These are phyloP conservation scores for Drosophila maculinotata DNA, from an alignment of 2,888 invertebrate species.

Conservation along the genomic window DNA sequence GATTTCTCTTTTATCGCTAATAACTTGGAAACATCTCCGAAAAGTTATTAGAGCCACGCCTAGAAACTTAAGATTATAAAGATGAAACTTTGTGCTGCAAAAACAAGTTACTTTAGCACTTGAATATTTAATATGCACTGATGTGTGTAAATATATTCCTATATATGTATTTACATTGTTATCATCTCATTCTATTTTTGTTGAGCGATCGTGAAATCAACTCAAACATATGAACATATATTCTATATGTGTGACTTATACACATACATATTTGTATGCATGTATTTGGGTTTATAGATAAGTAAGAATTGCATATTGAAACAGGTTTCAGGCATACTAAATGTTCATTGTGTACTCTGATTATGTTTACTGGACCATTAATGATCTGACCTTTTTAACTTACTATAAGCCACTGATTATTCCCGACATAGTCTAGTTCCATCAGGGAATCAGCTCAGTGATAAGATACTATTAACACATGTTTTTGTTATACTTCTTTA, in stretches of 20 bases:
- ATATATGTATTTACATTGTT: constrained; percentile 18
- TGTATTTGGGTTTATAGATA: constrained; percentile 6
- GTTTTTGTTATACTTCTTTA: neutral
- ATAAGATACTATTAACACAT: neutral
- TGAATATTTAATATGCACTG: constrained; percentile 4
- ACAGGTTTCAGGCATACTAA: constrained; percentile 35
- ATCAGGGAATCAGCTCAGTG: neutral
- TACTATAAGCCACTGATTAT: neutral
- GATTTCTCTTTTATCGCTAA: neutral
- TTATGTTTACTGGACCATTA: constrained; percentile 11
- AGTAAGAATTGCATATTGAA: constrained; percentile 21
- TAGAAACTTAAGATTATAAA: constrained; percentile 6
- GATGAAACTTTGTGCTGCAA: too few species aligned
- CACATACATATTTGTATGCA: neutral
- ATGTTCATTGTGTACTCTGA: neutral
- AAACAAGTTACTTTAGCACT: constrained; percentile 38
- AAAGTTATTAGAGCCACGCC: neutral
- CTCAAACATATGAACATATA: constrained; percentile 6
- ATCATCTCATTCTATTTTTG: constrained; percentile 41
- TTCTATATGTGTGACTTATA: neutral
- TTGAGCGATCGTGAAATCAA: constrained; percentile 18
- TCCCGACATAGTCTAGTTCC: neutral
- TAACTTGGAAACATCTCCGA: neutral
- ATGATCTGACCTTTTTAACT: neutral
- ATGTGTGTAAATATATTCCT: neutral